Percentiles rank a stretch among this genome's conserved stretches.
Evolutionary conservation across 2,113 vertebrate genomes (phyloP).

Genomic region (Himantopus leucocephalus): DNA sequence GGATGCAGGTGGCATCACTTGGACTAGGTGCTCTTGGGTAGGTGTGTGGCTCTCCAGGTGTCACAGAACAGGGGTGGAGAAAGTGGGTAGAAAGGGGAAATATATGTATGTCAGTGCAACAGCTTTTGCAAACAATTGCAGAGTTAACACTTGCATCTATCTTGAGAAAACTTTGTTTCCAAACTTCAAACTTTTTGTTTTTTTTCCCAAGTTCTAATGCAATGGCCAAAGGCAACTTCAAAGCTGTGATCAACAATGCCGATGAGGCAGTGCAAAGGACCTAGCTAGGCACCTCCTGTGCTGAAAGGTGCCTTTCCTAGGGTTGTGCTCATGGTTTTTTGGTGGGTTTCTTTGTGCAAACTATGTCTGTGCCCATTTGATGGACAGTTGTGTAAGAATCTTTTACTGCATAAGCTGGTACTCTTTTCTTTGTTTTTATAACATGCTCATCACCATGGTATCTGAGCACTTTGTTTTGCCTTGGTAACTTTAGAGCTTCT

Average conservation of each 20-base stretch:
- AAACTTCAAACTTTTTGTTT: neutral
- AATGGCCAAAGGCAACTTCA: neutral
- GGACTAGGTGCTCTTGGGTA: neutral
- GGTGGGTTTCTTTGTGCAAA: neutral
- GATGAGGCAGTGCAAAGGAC: neutral
- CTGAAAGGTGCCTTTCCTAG: neutral
- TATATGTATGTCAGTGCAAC: neutral
- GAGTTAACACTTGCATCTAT: neutral
- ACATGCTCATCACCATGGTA: neutral
- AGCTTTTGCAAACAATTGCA: neutral
- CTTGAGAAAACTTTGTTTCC: neutral
- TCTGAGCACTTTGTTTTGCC: neutral
- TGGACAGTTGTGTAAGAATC: neutral
- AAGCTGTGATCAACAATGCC: neutral
- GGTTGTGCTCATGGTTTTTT: neutral
- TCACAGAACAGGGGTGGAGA: neutral
- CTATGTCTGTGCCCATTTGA: neutral
- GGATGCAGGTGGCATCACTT: neutral
- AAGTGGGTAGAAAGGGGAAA: neutral
- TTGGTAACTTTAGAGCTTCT: neutral
- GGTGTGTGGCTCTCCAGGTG: fast-evolving
- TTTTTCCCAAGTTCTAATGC: neutral
- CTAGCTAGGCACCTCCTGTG: neutral
- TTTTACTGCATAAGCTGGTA: neutral
- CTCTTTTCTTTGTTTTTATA: neutral